Base-by-base conservation (phyloP, 2,888 invertebrate species). In the Cheilosia impressa region DNA sequence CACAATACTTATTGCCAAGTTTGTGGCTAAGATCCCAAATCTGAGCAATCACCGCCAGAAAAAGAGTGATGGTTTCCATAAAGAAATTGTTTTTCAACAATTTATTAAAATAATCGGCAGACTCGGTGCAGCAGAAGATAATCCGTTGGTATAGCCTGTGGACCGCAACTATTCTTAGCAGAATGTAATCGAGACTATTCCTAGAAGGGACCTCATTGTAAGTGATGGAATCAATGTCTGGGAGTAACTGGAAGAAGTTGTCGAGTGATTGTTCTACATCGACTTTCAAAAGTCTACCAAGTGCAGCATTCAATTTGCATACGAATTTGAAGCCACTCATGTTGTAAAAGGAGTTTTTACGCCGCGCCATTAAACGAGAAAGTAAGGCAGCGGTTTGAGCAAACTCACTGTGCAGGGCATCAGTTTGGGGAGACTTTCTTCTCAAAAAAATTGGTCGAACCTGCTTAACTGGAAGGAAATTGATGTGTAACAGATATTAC, bases 331-430 rank as follows among this genome's bases (percentile, higher is more conserved):
- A 92, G 1, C 92, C 92, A 9, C 88, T 89, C 89, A 92, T 89
- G 19, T 88, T 88, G 1, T 87, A 89, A 79, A 92, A 92, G 0
- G 92, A 92, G 68, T 91, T 91, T 68, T 91, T 91, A 0, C 92
- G 90, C 1, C 91, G 89, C 0, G 91, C 92, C 89, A 91, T 90
- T 0, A 92, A 83, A 1, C 92, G 89, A 1, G 90, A 91, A 41
- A 91, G 89, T 31, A 92, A 63, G 0, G 92, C 92, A 1, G 91
- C 90, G 1, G 89, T 88, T 62, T 91, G 87, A 6, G 88, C 88
- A 19, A 92, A 89, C 15, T 90, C 89, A 19, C 63, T 45, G 0
- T 87, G 87, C 38, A 79, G 34, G 4, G 2, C 9, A 22, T 69
- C 38, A 52, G 47, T 45, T 9, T 50, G 63, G 6, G 53, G 6